Evolutionary conservation across 2,888 invertebrate genomes (phyloP).

Genomic region (Dendrolimus pini): DNA sequence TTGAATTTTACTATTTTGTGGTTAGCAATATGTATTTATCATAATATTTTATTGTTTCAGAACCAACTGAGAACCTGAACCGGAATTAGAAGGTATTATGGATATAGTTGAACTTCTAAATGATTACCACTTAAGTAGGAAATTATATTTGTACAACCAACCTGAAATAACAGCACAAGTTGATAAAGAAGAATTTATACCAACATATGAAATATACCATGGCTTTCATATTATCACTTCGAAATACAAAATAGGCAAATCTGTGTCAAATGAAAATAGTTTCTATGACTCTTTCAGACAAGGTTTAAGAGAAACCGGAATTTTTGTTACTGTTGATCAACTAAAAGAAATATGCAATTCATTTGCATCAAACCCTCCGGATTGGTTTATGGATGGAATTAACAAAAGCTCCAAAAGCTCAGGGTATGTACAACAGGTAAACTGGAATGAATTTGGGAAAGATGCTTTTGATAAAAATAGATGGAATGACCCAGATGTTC

Average conservation of each 20-base stretch:
- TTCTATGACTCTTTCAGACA: not conserved
- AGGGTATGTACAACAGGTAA: not conserved
- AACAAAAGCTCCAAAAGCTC: not conserved
- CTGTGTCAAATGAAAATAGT: not conserved
- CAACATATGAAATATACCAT: not conserved
- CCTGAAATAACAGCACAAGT: not conserved
- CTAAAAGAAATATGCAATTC: not conserved
- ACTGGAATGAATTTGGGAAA: not conserved
- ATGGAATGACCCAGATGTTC: not conserved
- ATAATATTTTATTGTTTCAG: no score
- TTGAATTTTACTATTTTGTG: no score
- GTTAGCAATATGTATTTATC: no score
- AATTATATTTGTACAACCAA: not conserved
- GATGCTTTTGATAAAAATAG: not conserved
- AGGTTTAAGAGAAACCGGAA: not conserved
- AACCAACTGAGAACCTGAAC: no score
- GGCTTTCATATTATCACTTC: not conserved
- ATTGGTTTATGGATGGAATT: not conserved
- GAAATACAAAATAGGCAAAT: not conserved
- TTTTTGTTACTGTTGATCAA: not conserved
- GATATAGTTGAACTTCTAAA: not conserved
- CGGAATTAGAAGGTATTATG: not conserved
- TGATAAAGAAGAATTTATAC: not conserved
- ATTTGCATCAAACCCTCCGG: not conserved
- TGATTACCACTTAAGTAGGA: not conserved